Conservation (phyloP, 1,140 invertebrate genomes). For the Drosophila arizonae region DNA sequence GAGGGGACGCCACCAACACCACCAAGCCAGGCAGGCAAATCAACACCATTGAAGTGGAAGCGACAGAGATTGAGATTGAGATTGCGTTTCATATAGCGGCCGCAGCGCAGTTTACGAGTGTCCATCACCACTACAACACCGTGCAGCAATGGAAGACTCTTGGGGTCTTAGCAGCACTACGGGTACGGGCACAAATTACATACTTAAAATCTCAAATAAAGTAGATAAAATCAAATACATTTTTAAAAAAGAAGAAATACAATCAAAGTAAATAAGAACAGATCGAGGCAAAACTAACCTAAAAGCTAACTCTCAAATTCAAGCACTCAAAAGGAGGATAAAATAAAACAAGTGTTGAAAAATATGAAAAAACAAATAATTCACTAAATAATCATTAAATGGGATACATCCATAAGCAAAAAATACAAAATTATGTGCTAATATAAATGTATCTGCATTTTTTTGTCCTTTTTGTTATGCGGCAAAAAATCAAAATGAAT, state of each 20-base stretch:
- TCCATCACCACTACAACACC: conserved; percentile 81
- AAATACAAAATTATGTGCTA: conserved; percentile 3
- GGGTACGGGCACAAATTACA: conserved; percentile 64
- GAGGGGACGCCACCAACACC: background rate
- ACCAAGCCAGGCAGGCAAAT: conserved; percentile 44
- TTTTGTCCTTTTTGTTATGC: conserved; percentile 50
- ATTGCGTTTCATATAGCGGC: conserved; percentile 74
- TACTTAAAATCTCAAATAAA: conserved; percentile 4
- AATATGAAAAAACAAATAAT: background rate
- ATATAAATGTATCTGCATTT: conserved; percentile 15
- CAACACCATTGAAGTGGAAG: conserved; percentile 77
- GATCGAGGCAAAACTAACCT: conserved; percentile 10
- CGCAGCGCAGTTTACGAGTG: conserved; percentile 80
- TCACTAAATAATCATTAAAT: conserved; percentile 7
- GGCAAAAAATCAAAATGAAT: conserved; percentile 40
- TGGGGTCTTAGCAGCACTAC: conserved; percentile 82
- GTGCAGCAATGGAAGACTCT: conserved; percentile 83
- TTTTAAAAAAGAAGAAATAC: background rate
- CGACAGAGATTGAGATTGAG: conserved; percentile 74
- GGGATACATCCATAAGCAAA: background rate
- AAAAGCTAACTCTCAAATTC: conserved; percentile 15
- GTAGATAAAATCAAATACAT: background rate
- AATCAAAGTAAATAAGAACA: conserved; percentile 4
- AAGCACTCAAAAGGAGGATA: conserved; percentile 9
- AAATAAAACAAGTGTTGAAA: background rate